A percentile compares a stretch with the other conserved stretches of the same genome.
Conservation (phyloP, 2,797 vertebrate species). For the Coregonus suidteri region DNA sequence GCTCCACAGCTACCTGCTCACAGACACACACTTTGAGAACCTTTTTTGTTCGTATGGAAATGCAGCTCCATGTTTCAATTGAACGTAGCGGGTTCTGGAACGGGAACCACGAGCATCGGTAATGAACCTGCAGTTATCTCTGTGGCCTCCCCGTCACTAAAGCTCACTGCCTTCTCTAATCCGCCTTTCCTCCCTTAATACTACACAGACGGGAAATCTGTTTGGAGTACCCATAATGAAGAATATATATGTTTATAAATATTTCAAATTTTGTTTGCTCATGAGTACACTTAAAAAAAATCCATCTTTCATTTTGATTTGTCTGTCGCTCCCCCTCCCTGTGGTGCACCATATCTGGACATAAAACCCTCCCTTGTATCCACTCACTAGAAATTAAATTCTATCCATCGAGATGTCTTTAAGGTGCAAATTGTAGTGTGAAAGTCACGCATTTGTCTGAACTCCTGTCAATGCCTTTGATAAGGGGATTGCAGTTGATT, state of each 20-base stretch:
- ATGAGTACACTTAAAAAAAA: conserved; percentile 26
- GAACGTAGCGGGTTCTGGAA: conserved; percentile 45
- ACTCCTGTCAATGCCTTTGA: conserved; percentile 79
- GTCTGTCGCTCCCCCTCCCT: conserved; percentile 15
- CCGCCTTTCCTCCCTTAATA: conserved; percentile 41
- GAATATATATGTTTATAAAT: conserved; percentile 62
- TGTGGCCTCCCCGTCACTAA: conserved; percentile 30
- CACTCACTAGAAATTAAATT: conserved; percentile 26
- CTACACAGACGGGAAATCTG: conserved; percentile 29
- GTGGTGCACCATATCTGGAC: conserved; percentile 1
- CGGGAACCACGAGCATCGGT: conserved; percentile 35
- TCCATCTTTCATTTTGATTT: conserved; percentile 34
- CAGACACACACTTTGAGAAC: conserved; percentile 26
- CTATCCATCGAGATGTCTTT: conserved; percentile 18
- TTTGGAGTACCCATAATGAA: conserved; percentile 55
- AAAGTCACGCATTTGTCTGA: conserved; percentile 56
- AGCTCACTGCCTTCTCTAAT: conserved; percentile 37
- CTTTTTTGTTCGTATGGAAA: conserved; percentile 70
- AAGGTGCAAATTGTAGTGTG: conserved; percentile 12
- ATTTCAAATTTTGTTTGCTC: conserved; percentile 41
- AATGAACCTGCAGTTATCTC: conserved; percentile 40
- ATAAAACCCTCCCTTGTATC: not conserved
- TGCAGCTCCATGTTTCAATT: conserved; percentile 55
- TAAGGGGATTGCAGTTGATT: conserved; percentile 72
- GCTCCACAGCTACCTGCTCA: conserved; percentile 36